phyloP scores from a whole-genome alignment of 2,113 vertebrate genomes.

The Lophotis ruficrista region DNA sequence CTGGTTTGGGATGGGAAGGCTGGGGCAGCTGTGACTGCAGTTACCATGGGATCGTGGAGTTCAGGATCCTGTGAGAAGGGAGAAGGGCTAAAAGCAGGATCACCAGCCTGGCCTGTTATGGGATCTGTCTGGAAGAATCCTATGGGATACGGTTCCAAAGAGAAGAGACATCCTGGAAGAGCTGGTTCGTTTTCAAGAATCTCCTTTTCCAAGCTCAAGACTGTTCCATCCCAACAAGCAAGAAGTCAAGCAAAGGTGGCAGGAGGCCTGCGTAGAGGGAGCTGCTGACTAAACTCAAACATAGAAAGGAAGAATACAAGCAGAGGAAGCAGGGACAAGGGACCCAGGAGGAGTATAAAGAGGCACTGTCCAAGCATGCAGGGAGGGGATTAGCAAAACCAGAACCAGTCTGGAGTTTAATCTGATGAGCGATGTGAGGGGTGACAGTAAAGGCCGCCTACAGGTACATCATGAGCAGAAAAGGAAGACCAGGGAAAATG shows the following conservation, averaged over 20 bases:
- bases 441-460: not conserved
- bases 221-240: not conserved
- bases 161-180: not conserved
- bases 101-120: not conserved
- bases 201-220: not conserved
- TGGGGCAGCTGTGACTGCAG: not conserved
- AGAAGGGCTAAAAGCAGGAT: not conserved
- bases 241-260: not conserved
- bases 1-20: not conserved
- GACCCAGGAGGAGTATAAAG: not conserved
- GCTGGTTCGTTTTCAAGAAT: not conserved
- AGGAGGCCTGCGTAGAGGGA: not conserved
- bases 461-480: not conserved
- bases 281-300: not conserved
- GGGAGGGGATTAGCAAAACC: not conserved
- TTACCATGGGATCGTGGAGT: not conserved
- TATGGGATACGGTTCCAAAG: not conserved
- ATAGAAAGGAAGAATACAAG: not conserved
- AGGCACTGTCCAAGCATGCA: not conserved
- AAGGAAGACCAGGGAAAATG: not conserved
- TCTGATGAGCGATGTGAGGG: not conserved
- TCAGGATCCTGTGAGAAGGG: not conserved
- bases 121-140: not conserved
- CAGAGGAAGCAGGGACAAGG: not conserved
- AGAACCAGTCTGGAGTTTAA: not conserved